A percentile compares a stretch with the other conserved stretches of the same genome.
phyloP scores from a whole-genome alignment of 2,797 vertebrate genomes.

The Antrozous pallidus region DNA sequence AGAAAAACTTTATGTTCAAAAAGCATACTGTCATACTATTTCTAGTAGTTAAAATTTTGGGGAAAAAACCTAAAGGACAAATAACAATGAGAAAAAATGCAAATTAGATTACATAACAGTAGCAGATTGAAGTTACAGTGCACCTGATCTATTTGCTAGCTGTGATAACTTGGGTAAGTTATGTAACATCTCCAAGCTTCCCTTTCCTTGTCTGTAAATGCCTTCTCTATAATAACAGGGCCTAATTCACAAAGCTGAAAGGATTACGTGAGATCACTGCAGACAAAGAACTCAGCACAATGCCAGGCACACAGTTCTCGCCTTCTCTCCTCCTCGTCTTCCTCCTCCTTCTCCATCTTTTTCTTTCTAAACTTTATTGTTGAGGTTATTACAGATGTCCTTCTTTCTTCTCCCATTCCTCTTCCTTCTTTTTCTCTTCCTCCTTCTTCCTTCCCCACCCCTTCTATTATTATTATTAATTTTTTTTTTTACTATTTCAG shows the following conservation, averaged over 20 bases:
- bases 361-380: no score
- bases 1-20: background rate
- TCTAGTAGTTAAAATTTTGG: background rate
- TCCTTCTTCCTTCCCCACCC: background rate
- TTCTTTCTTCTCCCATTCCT: no score
- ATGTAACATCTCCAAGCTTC: background rate
- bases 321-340: background rate
- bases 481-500: background rate
- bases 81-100: background rate
- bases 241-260: background rate
- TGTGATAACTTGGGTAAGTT: background rate
- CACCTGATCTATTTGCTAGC: background rate
- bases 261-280: background rate
- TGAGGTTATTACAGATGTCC: background rate
- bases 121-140: background rate
- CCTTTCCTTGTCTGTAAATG: constrained; percentile 11
- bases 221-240: background rate
- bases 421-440: no score
- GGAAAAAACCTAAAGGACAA: background rate
- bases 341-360: no score
- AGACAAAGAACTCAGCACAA: background rate
- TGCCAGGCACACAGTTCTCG: background rate
- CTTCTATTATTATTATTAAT: background rate
- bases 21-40: background rate
- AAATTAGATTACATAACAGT: background rate